These are phyloP conservation scores for Chelidonichthys spinosus DNA, from an alignment of 2,797 vertebrate genomes.

Conservation along the genomic window DNA sequence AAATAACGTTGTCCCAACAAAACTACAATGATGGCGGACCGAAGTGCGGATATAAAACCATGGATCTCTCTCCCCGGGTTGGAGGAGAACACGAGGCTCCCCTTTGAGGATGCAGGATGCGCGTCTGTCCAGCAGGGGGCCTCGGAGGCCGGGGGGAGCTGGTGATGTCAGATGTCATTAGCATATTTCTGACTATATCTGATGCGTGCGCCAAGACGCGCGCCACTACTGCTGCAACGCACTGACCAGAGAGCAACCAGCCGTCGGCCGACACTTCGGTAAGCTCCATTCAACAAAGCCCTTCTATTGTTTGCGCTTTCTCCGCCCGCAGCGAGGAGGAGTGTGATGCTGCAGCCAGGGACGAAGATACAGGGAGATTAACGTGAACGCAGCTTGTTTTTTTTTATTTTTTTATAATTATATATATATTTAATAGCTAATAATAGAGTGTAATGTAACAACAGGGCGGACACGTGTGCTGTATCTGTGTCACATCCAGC, in stretches of 20 bases:
- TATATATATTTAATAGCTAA: too few relatives aligned
- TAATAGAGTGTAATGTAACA: background rate
- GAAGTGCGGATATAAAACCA: too few relatives aligned
- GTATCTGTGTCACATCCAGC: slow-evolving; percentile 27
- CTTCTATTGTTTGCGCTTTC: background rate
- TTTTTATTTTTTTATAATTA: background rate
- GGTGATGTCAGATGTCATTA: slow-evolving; percentile 85
- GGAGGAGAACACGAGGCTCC: background rate
- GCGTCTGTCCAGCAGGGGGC: slow-evolving; percentile 52
- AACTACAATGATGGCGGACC: fast-evolving
- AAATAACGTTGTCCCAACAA: background rate
- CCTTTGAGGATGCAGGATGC: background rate
- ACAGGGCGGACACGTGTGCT: background rate
- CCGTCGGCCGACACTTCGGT: slow-evolving; percentile 68
- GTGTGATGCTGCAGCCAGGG: background rate
- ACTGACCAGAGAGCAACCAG: slow-evolving; percentile 52
- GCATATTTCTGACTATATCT: slow-evolving; percentile 80
- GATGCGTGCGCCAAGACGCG: slow-evolving; percentile 73
- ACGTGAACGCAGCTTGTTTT: background rate
- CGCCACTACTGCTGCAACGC: slow-evolving; percentile 78
- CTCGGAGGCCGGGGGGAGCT: background rate
- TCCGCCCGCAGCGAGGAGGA: background rate
- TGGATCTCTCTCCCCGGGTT: fast-evolving
- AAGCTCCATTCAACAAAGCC: slow-evolving; percentile 35
- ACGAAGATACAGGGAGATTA: background rate